A percentile compares a stretch with the other conserved stretches of the same genome.
Evolutionary conservation across 2,797 vertebrate species (phyloP).

Genomic region (Coreius guichenoti): DNA sequence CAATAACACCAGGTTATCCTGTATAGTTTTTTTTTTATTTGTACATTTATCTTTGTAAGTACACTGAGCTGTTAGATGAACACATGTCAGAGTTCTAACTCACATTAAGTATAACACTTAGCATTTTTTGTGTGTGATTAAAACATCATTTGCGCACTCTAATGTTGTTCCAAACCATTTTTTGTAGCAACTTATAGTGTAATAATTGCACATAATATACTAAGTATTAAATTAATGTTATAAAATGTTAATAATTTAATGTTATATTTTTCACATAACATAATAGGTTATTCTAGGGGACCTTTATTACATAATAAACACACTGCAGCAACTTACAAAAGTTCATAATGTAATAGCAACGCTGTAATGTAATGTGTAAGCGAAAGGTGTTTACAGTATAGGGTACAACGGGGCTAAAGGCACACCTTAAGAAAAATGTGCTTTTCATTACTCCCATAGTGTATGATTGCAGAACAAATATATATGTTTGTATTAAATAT

Average conservation of each 20-base stretch:
- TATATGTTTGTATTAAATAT: too few species aligned
- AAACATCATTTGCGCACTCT: not conserved
- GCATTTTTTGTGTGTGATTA: not conserved
- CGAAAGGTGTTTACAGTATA: too few species aligned
- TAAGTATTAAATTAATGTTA: not conserved
- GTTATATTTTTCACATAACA: not conserved
- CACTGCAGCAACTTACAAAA: not conserved
- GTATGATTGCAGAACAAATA: too few species aligned
- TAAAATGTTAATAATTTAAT: not conserved
- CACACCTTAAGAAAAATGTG: too few species aligned
- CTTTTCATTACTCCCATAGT: too few species aligned
- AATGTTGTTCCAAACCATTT: not conserved
- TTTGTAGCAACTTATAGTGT: not conserved
- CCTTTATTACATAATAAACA: not conserved
- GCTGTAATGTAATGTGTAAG: too few species aligned
- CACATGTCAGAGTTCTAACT: not conserved
- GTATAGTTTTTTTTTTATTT: not conserved
- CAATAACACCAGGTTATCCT: not conserved
- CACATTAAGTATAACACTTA: not conserved
- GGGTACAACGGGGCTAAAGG: too few species aligned
- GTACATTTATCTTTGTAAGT: not conserved
- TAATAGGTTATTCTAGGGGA: not conserved
- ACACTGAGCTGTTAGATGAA: not conserved
- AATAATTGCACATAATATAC: not conserved
- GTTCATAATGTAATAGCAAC: not conserved